These are phyloP conservation scores for Heliconius hewitsoni DNA, from an alignment of 1,140 invertebrate genomes.

Conservation along the genomic window DNA sequence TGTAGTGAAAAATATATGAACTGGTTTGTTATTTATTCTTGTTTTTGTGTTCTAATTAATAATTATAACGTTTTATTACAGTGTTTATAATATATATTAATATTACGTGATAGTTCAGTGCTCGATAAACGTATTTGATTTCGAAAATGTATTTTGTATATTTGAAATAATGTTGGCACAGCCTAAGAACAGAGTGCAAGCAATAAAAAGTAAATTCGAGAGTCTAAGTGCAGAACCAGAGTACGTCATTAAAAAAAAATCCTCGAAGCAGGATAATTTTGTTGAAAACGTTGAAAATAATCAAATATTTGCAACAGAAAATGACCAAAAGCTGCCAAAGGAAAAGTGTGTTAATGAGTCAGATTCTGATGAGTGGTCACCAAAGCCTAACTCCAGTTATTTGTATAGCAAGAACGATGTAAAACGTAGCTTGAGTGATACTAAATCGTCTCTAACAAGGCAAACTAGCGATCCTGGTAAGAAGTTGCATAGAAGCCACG, in stretches of 20 bases:
- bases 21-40: background rate
- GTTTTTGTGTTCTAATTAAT: slow-evolving; percentile 6
- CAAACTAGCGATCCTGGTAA: slow-evolving; percentile 83
- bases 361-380: slow-evolving; percentile 54
- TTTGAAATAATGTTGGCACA: slow-evolving; percentile 74
- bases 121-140: background rate
- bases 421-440: slow-evolving; percentile 54
- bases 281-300: slow-evolving; percentile 4
- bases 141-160: slow-evolving; percentile 54
- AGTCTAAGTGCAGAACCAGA: slow-evolving; percentile 63
- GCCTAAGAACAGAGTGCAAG: slow-evolving; percentile 78
- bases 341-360: slow-evolving; percentile 48
- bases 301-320: slow-evolving; percentile 9
- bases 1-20: background rate
- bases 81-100: background rate
- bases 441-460: slow-evolving; percentile 68
- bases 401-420: slow-evolving; percentile 65
- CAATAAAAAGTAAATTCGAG: slow-evolving; percentile 79
- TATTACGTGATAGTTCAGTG: background rate
- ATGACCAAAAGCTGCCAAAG: slow-evolving; percentile 42
- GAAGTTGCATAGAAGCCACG: slow-evolving; percentile 83
- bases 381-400: slow-evolving; percentile 68
- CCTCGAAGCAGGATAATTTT: slow-evolving; percentile 47
- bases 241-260: slow-evolving; percentile 47
- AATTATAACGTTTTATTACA: background rate